Evolutionary conservation across 2,113 vertebrate species (phyloP).

Genomic region (Acanthochromis polyacanthus): DNA sequence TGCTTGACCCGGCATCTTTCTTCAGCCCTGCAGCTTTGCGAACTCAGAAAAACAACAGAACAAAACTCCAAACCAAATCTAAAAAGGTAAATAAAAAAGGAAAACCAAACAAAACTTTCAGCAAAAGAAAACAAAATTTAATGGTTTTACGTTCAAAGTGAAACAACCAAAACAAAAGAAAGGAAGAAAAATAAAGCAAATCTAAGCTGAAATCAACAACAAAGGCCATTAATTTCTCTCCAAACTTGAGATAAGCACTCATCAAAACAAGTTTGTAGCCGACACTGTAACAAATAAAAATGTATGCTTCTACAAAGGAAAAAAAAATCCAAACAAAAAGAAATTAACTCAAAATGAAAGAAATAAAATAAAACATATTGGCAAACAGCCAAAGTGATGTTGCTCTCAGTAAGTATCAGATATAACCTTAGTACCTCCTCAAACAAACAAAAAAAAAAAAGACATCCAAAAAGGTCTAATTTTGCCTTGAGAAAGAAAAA

Average conservation of each 20-base stretch:
- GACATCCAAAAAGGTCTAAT: conserved; percentile 41
- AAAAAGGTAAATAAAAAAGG: conserved; percentile 74
- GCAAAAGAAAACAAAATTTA: conserved; percentile 99
- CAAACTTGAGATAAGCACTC: conserved; percentile 89
- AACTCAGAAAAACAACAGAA: conserved; percentile 21
- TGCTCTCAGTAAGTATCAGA: conserved; percentile 42
- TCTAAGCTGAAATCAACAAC: conserved; percentile 90
- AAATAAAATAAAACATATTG: conserved; percentile 27
- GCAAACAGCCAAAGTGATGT: conserved; percentile 28
- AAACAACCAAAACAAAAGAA: conserved; percentile 90
- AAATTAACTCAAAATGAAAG: conserved; percentile 21
- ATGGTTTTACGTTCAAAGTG: conserved; percentile 95
- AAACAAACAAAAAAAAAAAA: conserved; percentile 21
- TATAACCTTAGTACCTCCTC: conserved; percentile 58
- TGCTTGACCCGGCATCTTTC: background rate
- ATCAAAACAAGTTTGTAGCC: conserved; percentile 80
- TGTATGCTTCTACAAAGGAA: conserved; percentile 53
- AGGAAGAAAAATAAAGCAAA: conserved; percentile 85
- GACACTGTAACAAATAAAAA: conserved; percentile 56
- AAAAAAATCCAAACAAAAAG: conserved; percentile 32
- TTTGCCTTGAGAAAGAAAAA: conserved; percentile 28
- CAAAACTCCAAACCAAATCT: conserved; percentile 34
- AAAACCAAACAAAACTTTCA: conserved; percentile 95
- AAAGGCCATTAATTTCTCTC: conserved; percentile 90
- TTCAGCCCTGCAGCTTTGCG: conserved; percentile 8